Evolutionary conservation across 2,113 vertebrate genomes (phyloP), one percentile per base, ranked within the genome.

Genomic region (Gobius niger): DNA sequence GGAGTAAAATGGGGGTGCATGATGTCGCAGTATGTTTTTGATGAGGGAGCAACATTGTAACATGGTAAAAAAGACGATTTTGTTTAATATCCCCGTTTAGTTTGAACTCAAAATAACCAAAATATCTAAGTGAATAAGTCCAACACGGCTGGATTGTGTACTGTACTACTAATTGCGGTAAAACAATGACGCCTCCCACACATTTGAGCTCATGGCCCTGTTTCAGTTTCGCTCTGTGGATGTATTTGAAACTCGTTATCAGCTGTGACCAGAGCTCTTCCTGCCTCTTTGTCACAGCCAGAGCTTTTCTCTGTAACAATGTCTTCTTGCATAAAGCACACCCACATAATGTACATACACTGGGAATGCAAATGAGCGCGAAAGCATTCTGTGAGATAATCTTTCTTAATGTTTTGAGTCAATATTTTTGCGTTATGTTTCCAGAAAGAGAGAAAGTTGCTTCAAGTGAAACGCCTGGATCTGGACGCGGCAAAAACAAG

Each of bases 401-500:
- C 12, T 50, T 12, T 50, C 47, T 50, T 14, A 50, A 4, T 14
- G 47, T 50, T 46, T 7, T 46, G 7, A 19, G 0, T 46, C 4
- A 46, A 40, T 40, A 11, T 50, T 44, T 44, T 10, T 18, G 0
- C 71, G 34, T 51, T 53, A 15, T 3, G 67, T 69, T 73, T 71
- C 68, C 87, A 99, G 98, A 99, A 98, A 95, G 98, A 99, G 88
- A 93, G 95, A 52, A 99, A 98, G 88, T 88, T 99, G 9, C 91
- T 99, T 76, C 96, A 98, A 77, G 96, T 96, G 77, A 99, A 98
- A 86, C 95, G 98, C 46, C 78, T 99, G 91, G 98, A 99, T 87
- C 92, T 99, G 87, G 98, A 99, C 87, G 98, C 98, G 47, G 96
- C 96, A 50, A 99, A 99, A 92, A 97, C 98, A 19, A 93, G 95